Base-by-base conservation (phyloP, 2,888 invertebrate species). In the Eupithecia inturbata region DNA sequence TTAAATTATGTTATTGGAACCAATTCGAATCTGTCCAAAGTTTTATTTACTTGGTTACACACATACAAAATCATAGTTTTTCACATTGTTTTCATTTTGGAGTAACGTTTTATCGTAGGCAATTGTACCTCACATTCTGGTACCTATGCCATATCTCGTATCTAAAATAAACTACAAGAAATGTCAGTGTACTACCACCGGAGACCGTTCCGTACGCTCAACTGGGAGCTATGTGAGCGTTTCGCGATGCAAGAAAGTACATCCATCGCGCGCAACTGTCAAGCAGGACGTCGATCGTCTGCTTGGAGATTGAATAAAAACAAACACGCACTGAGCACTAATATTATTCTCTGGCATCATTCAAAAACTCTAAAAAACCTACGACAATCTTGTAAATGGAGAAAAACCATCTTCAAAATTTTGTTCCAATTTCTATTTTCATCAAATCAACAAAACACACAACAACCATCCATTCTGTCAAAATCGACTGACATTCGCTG, bases 1-100 rank as follows among this genome's bases (percentile, higher is more conserved):
- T 94, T 95, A 89, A 90, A 89, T 90, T 83, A 83, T 82, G 81
- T 82, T 81, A 83, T 81, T 84, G 80, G 75, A 84, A 86, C 86
- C 88, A 85, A 89, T 87, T 88, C 83, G 83, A 85, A 82, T 83
- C 77, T 79, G 82, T 85, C 79, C 82, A 85, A 78, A 81, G 82
- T 85, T 81, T 82, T 81, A 77, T 82, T 81, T 80, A 77, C 73
- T 73, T 77, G 77, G 78, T 81, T 74, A 75, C 75, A 78, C 79
- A 80, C 78, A 75, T 79, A 79, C 77, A 80, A 81, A 84, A 78
- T 81, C 82, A 85, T 83, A 74, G 74, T 80, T 80, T 82, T 82
- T 89, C 85, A 89, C 87, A 85, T 85, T 81, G 80, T 79, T 84
- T 82, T 85, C 82, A 82, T 82, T 81, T 36, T 77, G 79, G 77